phyloP scores from a whole-genome alignment of 2,888 invertebrate species.

The Limnephilus lunatus region DNA sequence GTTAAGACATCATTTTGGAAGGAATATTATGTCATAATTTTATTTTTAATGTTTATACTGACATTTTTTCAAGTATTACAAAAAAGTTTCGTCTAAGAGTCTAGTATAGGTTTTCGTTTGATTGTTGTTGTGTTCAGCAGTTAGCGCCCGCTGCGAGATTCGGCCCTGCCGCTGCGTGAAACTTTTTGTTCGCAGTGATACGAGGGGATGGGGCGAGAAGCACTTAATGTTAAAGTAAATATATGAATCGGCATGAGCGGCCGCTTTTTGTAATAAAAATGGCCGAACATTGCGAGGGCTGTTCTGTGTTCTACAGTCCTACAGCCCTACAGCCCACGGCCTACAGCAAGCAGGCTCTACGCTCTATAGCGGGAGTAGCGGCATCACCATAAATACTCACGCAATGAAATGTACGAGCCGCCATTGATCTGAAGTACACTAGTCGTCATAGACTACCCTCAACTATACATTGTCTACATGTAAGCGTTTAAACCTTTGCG shows the following conservation, averaged over 20 bases:
- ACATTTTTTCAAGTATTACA: neutral
- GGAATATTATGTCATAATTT: too few species aligned
- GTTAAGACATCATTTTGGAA: too few species aligned
- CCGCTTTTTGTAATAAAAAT: constrained; percentile 62
- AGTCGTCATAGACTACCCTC: neutral
- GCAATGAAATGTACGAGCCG: constrained; percentile 30
- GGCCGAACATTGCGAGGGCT: constrained; percentile 47
- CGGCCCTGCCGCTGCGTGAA: constrained; percentile 14
- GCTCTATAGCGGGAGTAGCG: too few species aligned
- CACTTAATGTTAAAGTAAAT: constrained; percentile 65
- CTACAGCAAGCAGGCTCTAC: constrained; percentile 1
- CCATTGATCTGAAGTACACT: neutral
- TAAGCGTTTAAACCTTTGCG: too few species aligned
- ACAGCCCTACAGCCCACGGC: constrained; percentile 6
- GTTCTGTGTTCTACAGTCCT: constrained; percentile 12
- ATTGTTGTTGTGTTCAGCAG: neutral
- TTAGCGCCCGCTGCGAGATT: neutral
- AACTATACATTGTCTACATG: too few species aligned
- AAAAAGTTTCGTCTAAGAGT: neutral
- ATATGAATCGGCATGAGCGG: constrained; percentile 63
- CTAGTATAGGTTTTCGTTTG: neutral
- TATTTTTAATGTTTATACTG: too few species aligned
- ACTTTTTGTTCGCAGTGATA: constrained; percentile 39
- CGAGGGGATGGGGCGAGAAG: constrained; percentile 46
- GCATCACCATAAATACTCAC: constrained; percentile 36